phyloP scores from a whole-genome alignment of 37 sponge, comb jelly and placozoan species.

The Dysidea cf. avara region DNA sequence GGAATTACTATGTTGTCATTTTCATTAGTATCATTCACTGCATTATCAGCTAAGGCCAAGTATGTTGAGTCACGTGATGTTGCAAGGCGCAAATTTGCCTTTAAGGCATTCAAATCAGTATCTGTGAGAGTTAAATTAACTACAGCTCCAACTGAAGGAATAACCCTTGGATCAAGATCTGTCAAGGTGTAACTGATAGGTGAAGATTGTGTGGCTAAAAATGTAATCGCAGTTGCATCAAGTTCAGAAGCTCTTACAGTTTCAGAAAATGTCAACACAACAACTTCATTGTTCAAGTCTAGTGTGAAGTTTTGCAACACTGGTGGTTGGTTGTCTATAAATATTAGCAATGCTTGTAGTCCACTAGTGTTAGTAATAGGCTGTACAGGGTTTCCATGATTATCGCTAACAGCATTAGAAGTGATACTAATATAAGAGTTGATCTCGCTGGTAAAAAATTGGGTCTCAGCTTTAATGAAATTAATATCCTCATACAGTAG shows the following conservation, averaged over 20 bases:
- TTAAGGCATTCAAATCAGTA: constrained; percentile 55
- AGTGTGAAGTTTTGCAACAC: constrained; percentile 63
- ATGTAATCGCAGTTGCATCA: constrained; percentile 20
- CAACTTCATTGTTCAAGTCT: constrained; percentile 54
- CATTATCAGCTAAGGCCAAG: constrained; percentile 48
- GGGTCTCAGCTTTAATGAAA: constrained; percentile 68
- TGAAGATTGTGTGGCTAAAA: constrained; percentile 37
- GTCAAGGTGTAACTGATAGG: constrained; percentile 19
- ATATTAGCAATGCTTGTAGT: constrained; percentile 37
- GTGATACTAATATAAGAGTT: constrained; percentile 75
- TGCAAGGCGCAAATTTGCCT: constrained; percentile 60
- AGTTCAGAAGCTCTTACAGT: constrained; percentile 65
- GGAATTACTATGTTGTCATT: constrained; percentile 52
- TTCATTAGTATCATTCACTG: constrained; percentile 62
- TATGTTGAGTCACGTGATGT: constrained; percentile 60
- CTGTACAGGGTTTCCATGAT: constrained; percentile 56
- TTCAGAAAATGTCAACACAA: constrained; percentile 84
- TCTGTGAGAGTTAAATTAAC: constrained; percentile 38
- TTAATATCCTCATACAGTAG: constrained; percentile 71
- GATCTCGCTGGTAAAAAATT: constrained; percentile 74
- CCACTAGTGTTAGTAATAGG: constrained; percentile 60
- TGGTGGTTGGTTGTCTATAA: constrained; percentile 56
- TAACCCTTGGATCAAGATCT: constrained; percentile 14
- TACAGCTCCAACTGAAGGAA: constrained; percentile 36
- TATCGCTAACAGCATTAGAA: constrained; percentile 60